Percentiles rank a stretch among this genome's conserved stretches.
Evolutionary conservation across 2,888 invertebrate genomes (phyloP).

Genomic region (Scaptomyza parva): DNA sequence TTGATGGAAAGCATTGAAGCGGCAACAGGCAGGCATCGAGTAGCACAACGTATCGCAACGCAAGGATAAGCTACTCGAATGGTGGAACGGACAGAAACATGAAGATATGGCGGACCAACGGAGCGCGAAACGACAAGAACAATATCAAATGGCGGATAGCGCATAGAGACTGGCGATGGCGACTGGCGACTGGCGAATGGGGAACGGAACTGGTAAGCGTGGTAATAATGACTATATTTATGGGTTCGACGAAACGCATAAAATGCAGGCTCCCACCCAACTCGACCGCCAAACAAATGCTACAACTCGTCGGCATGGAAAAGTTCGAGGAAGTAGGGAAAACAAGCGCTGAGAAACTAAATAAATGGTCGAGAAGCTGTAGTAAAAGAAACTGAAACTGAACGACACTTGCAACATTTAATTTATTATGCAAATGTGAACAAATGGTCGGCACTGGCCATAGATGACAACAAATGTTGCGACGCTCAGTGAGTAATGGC

Average conservation of each 20-base stretch:
- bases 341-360: conserved; percentile 27
- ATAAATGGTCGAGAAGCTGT: conserved; percentile 46
- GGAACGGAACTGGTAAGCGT: conserved; percentile 39
- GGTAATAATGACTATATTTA: conserved; percentile 75
- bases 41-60: conserved; percentile 21
- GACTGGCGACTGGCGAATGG: conserved; percentile 23
- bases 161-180: conserved; percentile 19
- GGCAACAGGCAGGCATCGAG: conserved; percentile 34
- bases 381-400: conserved; percentile 59
- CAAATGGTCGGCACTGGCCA: conserved; percentile 73
- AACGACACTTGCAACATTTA: conserved; percentile 80
- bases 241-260: conserved; percentile 73
- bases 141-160: conserved; percentile 29
- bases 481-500: conserved; percentile 65
- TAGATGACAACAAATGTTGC: conserved; percentile 69
- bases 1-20: conserved; percentile 55
- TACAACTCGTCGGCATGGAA: conserved; percentile 1
- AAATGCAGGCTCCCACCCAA: conserved; percentile 47
- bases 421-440: conserved; percentile 80
- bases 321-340: conserved; percentile 12
- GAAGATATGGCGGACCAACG: conserved; percentile 31
- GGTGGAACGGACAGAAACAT: conserved; percentile 27
- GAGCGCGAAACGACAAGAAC: conserved; percentile 53
- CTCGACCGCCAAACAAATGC: conserved; percentile 48
- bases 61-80: conserved; percentile 32